Percentiles rank a stretch among this genome's conserved stretches.
phyloP scores from a whole-genome alignment of 2,113 vertebrate species.

The Microcebus tavaratra region DNA sequence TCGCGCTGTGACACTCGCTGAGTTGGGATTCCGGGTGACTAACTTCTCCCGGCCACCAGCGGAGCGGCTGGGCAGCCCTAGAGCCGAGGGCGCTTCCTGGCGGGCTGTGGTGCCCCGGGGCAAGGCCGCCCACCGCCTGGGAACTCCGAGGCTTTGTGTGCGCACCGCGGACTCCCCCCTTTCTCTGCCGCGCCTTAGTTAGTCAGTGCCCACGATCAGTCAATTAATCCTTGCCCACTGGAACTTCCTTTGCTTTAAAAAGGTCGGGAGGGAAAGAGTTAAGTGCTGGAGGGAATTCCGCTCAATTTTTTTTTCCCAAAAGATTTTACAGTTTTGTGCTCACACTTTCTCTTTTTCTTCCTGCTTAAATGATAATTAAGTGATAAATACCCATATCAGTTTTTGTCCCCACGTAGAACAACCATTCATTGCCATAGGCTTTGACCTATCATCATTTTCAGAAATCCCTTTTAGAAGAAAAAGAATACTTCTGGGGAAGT shows the following conservation, averaged over 20 bases:
- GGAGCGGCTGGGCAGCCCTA: background rate
- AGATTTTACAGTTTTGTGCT: background rate
- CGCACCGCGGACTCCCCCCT: background rate
- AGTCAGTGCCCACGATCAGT: background rate
- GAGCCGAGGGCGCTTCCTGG: slow-evolving; percentile 64
- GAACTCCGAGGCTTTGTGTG: slow-evolving; percentile 50
- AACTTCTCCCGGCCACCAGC: slow-evolving; percentile 72
- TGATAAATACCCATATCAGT: background rate
- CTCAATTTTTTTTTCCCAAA: no score
- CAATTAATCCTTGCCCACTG: background rate
- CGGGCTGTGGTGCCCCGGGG: background rate
- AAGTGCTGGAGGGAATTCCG: background rate
- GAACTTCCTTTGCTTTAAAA: slow-evolving; percentile 19
- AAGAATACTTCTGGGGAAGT: background rate
- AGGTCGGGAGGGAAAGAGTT: slow-evolving; percentile 37
- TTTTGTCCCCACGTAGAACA: background rate
- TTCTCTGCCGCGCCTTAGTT: background rate
- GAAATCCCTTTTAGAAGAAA: background rate
- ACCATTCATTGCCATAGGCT: background rate
- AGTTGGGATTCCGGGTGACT: slow-evolving; percentile 61
- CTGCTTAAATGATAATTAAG: background rate
- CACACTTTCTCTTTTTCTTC: background rate
- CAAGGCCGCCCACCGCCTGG: background rate
- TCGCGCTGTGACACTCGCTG: background rate
- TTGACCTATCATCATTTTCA: background rate